A percentile compares a stretch with the other conserved stretches of the same genome.
Conservation (phyloP, 2,797 vertebrate genomes). For the Lacerta bilineata region DNA sequence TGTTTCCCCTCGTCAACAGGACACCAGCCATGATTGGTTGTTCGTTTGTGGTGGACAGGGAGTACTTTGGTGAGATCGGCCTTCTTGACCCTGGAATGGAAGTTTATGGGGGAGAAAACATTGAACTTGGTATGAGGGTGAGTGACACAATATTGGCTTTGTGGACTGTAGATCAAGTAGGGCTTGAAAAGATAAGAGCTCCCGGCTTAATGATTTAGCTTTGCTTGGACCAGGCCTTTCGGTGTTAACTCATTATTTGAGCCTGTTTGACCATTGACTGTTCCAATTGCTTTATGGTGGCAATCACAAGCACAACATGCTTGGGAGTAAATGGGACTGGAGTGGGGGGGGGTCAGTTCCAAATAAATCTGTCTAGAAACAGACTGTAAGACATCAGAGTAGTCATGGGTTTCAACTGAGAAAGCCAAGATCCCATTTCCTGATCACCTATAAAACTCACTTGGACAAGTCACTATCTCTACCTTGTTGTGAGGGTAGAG, state of each 20-base stretch:
- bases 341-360: not conserved
- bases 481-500: not conserved
- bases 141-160: conserved; percentile 68
- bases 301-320: not conserved
- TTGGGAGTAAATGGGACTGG: not conserved
- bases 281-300: not conserved
- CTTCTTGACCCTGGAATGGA: conserved; percentile 98
- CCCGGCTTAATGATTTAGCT: too few relatives aligned
- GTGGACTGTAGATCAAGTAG: not conserved
- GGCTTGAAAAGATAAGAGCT: not conserved
- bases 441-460: not conserved
- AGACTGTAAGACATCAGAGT: not conserved
- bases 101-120: conserved; percentile 97
- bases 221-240: accelerated
- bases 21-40: conserved; percentile 99
- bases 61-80: conserved; percentile 96
- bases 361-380: too few relatives aligned
- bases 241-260: not conserved
- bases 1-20: conserved; percentile 75
- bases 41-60: conserved; percentile 95
- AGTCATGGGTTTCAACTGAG: not conserved
- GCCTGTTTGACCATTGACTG: too few relatives aligned
- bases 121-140: conserved; percentile 98
- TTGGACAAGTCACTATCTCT: not conserved
- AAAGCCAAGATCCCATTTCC: not conserved